Evolutionary conservation across 2,797 vertebrate genomes (phyloP), one percentile per base, ranked within the genome.

Genomic region (Melanotaenia parkinsoni): DNA sequence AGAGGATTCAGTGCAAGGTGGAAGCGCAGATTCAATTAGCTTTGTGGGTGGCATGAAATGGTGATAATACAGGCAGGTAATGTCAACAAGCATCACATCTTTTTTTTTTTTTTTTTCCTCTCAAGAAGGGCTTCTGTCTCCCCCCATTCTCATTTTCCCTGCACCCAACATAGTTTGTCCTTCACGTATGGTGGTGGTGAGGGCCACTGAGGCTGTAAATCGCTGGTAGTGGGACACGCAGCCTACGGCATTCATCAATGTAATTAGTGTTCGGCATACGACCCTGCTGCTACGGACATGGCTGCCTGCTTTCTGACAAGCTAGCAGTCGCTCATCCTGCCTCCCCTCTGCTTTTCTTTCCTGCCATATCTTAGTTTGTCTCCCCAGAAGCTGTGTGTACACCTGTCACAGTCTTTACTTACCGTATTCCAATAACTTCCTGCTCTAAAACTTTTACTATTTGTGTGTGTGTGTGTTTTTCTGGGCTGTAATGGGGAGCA

Each of bases 221-320:
- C 82, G 78, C 79, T 71, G 43, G 72, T 84, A 87, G 90, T 38
- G 20, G 72, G 81, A 90, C 78, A 61, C 24, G 12, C 63, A 84
- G 86, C 87, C 89, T 83, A 79, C 56, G 69, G 58, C 88, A 94
- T 95, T 94, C 81, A 92, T 95, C 94, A 95, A 72, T 88, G 90
- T 95, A 94, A 95, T 95, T 94, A 95, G 89, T 90, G 76, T 89
- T 87, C 57, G 72, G 82, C 85, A 82, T 86, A 87, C 83, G 80
- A 92, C 91, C 89, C 86, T 72, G 75, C 85, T 86, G 92, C 92
- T 91, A 83, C 51, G 77, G 89, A 91, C 91, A 92, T 87, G 87
- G 89, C 86, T 91, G 88, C 83, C 83, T 88, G 90, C 79, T 84
- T 77, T 78, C 79, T 90, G 92, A 91, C 89, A 89, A 87, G 86